Conservation (phyloP, 1,140 invertebrate genomes). For the Dendrolimus punctatus region DNA sequence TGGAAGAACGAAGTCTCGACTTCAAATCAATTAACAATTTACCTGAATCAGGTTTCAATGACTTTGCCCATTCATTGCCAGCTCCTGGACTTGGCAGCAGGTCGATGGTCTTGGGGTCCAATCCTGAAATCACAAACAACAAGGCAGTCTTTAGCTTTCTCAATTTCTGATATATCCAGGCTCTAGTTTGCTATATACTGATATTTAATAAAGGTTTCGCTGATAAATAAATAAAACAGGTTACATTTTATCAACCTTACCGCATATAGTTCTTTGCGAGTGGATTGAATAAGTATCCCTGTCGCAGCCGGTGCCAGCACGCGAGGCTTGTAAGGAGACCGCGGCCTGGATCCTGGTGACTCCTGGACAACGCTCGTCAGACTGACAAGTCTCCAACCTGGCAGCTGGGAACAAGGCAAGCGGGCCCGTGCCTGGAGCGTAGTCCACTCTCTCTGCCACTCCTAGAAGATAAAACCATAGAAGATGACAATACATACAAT, state of each 20-base stretch:
- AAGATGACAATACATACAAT: not conserved
- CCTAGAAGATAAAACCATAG: conserved; percentile 64
- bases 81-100: conserved; percentile 89
- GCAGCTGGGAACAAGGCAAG: conserved; percentile 87
- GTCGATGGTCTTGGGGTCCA: conserved; percentile 79
- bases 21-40: conserved; percentile 5
- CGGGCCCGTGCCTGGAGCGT: conserved; percentile 87
- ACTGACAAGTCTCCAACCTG: conserved; percentile 90
- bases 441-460: conserved; percentile 92
- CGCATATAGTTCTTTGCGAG: conserved; percentile 92
- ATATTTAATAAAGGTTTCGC: no score
- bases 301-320: conserved; percentile 94
- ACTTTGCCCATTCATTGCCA: conserved; percentile 88
- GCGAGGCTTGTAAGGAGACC: conserved; percentile 82
- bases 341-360: conserved; percentile 79
- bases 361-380: conserved; percentile 79
- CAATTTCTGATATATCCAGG: no score
- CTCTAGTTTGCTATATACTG: no score
- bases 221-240: no score
- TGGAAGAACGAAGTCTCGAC: no score
- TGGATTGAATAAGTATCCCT: conserved; percentile 92
- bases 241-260: conserved; percentile 49
- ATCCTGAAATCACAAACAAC: conserved; percentile 65
- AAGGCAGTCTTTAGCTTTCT: not conserved
- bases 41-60: conserved; percentile 92